A percentile compares a stretch with the other conserved stretches of the same genome.
These are phyloP conservation scores for Pipistrellus pipistrellus DNA, from an alignment of 2,797 vertebrate species.

Conservation along the genomic window DNA sequence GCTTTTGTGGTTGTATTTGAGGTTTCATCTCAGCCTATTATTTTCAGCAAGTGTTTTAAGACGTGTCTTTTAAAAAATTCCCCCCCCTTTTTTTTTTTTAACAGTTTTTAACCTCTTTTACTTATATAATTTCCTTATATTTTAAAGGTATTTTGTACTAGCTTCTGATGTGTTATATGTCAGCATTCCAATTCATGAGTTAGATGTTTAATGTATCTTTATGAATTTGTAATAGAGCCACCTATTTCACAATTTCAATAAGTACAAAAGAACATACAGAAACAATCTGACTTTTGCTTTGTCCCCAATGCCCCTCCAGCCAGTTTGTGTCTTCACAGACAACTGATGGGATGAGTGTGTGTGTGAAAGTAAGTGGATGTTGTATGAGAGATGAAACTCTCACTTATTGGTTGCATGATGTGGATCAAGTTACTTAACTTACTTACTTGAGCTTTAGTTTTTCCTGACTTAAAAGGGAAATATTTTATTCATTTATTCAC, in stretches of 20 bases:
- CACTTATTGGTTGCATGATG: neutral
- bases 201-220: neutral
- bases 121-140: neutral
- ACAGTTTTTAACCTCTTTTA: neutral
- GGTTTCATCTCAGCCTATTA: neutral
- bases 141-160: neutral
- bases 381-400: neutral
- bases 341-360: neutral
- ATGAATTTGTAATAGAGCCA: neutral
- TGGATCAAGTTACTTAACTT: neutral
- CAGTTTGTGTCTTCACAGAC: neutral
- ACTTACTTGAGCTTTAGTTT: neutral
- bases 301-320: accelerated
- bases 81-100: neutral
- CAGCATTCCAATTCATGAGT: neutral
- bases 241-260: neutral
- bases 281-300: neutral
- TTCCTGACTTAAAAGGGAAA: neutral
- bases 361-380: neutral
- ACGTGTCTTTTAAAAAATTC: neutral
- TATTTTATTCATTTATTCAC: neutral
- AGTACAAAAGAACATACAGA: neutral
- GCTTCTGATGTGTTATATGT: neutral
- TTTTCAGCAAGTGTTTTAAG: neutral
- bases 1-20: neutral